Evolutionary conservation across 2,113 vertebrate genomes (phyloP), one percentile per base, ranked within the genome.

Genomic region (Scartelaos histophorus): DNA sequence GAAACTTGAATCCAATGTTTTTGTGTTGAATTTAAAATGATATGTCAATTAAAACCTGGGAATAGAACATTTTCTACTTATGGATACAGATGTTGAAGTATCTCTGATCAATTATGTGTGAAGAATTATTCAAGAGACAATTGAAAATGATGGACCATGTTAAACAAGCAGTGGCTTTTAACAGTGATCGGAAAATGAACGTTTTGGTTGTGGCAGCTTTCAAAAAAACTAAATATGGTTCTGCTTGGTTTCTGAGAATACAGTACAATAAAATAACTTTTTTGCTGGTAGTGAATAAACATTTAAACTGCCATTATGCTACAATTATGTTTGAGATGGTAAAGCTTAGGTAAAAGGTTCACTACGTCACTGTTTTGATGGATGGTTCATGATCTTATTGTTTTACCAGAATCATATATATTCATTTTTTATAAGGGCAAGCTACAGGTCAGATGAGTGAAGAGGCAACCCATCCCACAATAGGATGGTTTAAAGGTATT

Each of bases 201-300:
- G 58, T 46, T 10, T 66, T 17, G 6, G 51, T 66, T 47, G 43
- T 66, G 46, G 67, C 47, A 69, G 53, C 66, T 60, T 67, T 25
- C 45, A 46, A 66, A 49, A 56, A 24, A 70, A 19, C 16, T 6
- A 38, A 38, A 38, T 1, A 24, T 4, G 22, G 56, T 12, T 22
- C 22, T 58, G 9, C 56, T 25, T 49, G 47, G 15, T 13, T 49
- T 13, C 47, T 47, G 12, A 2, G 13, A 47, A 4, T 38, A 38
- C 35, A 7, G 35, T 38, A 38, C 35, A 38, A 38, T 38, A 38
- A 38, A 7, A 38, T 38, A 38, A 49, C 16, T 53, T 53, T 53
- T 53, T 53, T 53, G 7, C 17, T n/a, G 19, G 19, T 53, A 53
- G 7, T 53, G 7, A 7, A 53, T 19, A 51, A 51, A 53, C 47